These are phyloP conservation scores for Uloborus plumipes DNA, from an alignment of 2,888 invertebrate genomes.

Conservation along the genomic window DNA sequence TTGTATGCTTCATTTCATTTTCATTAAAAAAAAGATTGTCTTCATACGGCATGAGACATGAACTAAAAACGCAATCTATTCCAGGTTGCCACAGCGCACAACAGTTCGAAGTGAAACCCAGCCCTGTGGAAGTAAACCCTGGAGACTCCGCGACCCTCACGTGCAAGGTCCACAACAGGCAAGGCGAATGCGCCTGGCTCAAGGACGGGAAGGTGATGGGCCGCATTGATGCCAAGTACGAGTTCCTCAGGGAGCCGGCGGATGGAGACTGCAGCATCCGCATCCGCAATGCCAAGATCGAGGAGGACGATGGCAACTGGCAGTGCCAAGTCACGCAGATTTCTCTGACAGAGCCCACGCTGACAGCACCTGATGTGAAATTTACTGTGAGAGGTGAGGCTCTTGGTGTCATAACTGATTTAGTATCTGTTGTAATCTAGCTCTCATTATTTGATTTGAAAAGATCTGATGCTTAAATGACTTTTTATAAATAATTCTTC, in stretches of 20 bases:
- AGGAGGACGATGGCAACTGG: slow-evolving; percentile 91
- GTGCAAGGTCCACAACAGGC: slow-evolving; percentile 88
- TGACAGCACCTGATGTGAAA: slow-evolving; percentile 63
- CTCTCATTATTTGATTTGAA: no score
- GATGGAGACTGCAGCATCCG: slow-evolving; percentile 83
- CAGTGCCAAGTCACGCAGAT: slow-evolving; percentile 86
- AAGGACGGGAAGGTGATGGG: slow-evolving; percentile 82
- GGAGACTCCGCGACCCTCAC: slow-evolving; percentile 73
- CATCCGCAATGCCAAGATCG: slow-evolving; percentile 85
- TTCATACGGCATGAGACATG: no score
- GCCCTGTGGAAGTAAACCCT: slow-evolving; percentile 56
- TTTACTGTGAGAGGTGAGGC: slow-evolving; percentile 65
- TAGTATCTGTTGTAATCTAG: no score
- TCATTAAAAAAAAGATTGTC: no score
- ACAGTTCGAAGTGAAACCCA: slow-evolving; percentile 60
- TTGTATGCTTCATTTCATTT: no score
- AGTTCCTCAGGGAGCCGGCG: slow-evolving; percentile 63
- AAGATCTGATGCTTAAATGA: no score
- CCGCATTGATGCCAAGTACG: slow-evolving; percentile 64
- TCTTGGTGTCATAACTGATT: no score
- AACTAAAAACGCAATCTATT: no score
- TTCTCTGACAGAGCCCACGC: slow-evolving; percentile 49
- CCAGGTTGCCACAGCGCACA: slow-evolving; percentile 36
- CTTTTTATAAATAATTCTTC: no score
- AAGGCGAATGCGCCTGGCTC: slow-evolving; percentile 92